Evolutionary conservation across 2,113 vertebrate genomes (phyloP), one percentile per base, ranked within the genome.

Genomic region (Phrynosoma platyrhinos): DNA sequence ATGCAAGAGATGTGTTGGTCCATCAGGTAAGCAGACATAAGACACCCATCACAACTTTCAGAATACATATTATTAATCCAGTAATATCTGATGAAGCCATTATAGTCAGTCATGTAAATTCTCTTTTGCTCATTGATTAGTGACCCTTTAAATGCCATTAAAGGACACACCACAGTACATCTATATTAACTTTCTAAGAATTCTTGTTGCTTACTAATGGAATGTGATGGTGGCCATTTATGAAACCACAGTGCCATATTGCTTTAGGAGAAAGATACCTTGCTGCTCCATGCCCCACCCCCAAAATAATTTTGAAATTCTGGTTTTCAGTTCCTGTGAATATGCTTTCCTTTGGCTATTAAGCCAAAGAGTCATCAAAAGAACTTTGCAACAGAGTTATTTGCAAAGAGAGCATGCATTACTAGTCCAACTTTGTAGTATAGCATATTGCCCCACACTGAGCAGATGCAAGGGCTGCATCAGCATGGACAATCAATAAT

Each of bases 21-120:
- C 52, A 88, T 71, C 87, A 88, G 81, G 79, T n/a, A 3, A 92
- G 89, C 84, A 77, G 42, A 78, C 5, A 16, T 18, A 68, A 20
- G 87, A 82, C 75, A 92, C 82, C 82, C 92, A 64, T 83, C 75
- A 58, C 87, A 91, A 89, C 87, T 89, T 0, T 87, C 42, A 87
- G 87, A 90, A 86, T 1, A 53, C 84, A 84, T 80, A 85, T 86
- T 90, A 85, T 92, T 89, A 64, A 92, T 76, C 79, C 58, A 94
- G 68, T 58, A 80, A 88, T 89, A 87, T 87, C 83, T 47, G 64
- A 91, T 90, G 85, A 79, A 89, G 69, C 25, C 71, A 21, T 81
- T 90, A 68, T 84, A 79, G 64, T 86, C 90, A 87, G 82, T 66
- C 72, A 79, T 68, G 58, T 82, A 90, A 93, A 71, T 91, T 81